Conservation (phyloP, 2,113 vertebrate genomes). For the Tringa solitaria region DNA sequence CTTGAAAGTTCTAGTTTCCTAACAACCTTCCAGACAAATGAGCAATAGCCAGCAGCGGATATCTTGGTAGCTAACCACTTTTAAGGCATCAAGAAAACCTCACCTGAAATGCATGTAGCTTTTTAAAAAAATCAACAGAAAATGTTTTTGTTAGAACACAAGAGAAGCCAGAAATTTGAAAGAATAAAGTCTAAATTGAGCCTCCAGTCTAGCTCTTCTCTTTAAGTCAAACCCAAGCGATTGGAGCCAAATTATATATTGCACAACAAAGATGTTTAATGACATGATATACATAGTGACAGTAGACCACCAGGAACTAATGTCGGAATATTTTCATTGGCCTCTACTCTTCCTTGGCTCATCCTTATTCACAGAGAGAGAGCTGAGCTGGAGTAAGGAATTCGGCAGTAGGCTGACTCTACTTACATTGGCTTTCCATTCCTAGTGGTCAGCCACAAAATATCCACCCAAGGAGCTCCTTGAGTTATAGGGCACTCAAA, state of each 20-base stretch:
- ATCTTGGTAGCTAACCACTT: slow-evolving; percentile 36
- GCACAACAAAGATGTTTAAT: slow-evolving; percentile 9
- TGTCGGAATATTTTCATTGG: slow-evolving; percentile 52
- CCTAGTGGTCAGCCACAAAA: neutral
- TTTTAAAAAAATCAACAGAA: slow-evolving; percentile 26
- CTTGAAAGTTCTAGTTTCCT: slow-evolving; percentile 31
- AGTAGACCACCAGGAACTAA: slow-evolving; percentile 24
- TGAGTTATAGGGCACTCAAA: neutral
- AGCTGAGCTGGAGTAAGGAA: neutral
- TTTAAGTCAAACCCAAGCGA: slow-evolving; percentile 8
- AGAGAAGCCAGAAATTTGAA: slow-evolving; percentile 5
- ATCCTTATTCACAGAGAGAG: neutral
- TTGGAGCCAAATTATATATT: slow-evolving; percentile 16
- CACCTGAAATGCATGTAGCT: slow-evolving; percentile 37
- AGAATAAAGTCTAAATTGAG: slow-evolving; percentile 4
- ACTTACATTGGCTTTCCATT: neutral
- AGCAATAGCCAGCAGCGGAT: neutral
- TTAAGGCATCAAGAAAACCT: slow-evolving; percentile 35
- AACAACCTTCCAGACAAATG: slow-evolving; percentile 22
- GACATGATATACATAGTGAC: slow-evolving; percentile 36
- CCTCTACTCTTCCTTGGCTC: neutral
- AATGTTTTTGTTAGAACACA: slow-evolving; percentile 22
- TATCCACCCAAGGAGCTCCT: neutral
- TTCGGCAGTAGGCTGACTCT: neutral
- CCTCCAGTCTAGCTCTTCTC: slow-evolving; percentile 8